These are phyloP conservation scores for Gadus chalcogrammus DNA, from an alignment of 2,113 vertebrate species.

Conservation along the genomic window DNA sequence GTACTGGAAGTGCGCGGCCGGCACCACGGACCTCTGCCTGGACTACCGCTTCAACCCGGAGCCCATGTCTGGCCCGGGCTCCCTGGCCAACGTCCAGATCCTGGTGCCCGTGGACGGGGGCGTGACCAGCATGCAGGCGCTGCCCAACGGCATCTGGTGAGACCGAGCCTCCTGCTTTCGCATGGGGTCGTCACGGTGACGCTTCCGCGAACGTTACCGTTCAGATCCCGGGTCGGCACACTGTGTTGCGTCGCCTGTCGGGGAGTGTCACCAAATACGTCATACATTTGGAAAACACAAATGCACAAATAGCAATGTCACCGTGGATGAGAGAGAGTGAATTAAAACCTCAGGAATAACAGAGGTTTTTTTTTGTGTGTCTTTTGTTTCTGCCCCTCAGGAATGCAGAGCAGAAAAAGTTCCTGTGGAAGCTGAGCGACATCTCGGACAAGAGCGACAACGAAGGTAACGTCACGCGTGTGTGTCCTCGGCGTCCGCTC, in stretches of 20 bases:
- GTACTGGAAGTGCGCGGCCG: constrained; percentile 89
- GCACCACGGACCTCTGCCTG: constrained; percentile 89
- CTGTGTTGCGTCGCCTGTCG: too few species aligned
- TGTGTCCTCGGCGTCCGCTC: too few species aligned
- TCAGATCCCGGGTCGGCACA: too few species aligned
- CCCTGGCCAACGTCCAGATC: constrained; percentile 86
- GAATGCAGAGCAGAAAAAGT: constrained; percentile 94
- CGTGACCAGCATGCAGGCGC: constrained; percentile 89
- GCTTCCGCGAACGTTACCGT: not conserved
- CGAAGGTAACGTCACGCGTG: constrained; percentile 75
- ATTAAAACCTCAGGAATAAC: too few species aligned
- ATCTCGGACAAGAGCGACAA: constrained; percentile 97
- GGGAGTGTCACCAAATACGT: too few species aligned
- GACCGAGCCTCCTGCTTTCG: not conserved
- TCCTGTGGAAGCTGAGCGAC: constrained; percentile 89
- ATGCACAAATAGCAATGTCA: too few species aligned
- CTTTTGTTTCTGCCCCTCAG: constrained; percentile 55
- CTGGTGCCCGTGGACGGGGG: constrained; percentile 90
- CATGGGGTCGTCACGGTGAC: not conserved
- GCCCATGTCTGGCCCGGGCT: constrained; percentile 82
- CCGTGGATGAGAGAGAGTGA: too few species aligned
- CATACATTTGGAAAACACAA: too few species aligned
- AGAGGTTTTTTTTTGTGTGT: too few species aligned
- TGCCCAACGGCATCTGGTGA: constrained; percentile 91
- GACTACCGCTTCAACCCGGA: constrained; percentile 96